Evolutionary conservation across 2,888 invertebrate species (phyloP).

Genomic region (Ornithoptera priamus): DNA sequence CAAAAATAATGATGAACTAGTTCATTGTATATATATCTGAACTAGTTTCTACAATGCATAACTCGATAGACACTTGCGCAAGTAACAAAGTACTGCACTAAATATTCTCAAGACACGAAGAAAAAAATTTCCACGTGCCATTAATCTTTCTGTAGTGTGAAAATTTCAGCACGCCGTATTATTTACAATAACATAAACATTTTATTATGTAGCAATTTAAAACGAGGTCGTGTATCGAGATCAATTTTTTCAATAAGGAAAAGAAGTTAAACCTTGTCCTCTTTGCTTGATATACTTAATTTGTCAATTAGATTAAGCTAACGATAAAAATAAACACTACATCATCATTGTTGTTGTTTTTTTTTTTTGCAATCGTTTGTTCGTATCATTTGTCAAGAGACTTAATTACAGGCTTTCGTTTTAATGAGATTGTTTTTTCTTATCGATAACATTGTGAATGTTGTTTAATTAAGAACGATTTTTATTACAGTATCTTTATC

Average conservation of each 20-base stretch:
- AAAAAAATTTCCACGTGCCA: constrained; percentile 21
- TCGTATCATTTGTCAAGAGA: background rate
- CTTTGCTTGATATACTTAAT: background rate
- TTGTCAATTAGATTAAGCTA: constrained; percentile 1
- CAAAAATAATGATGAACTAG: background rate
- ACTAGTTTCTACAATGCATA: constrained; percentile 11
- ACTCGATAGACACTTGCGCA: constrained; percentile 23
- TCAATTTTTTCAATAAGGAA: background rate
- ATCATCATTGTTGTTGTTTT: background rate
- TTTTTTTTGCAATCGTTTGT: background rate
- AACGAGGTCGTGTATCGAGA: background rate
- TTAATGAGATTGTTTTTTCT: background rate
- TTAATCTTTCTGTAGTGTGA: constrained; percentile 24
- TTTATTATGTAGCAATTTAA: background rate
- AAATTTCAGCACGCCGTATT: constrained; percentile 2
- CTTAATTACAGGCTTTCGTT: background rate
- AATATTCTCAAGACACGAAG: constrained; percentile 11
- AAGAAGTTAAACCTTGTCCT: background rate
- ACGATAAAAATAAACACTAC: background rate
- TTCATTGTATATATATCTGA: constrained; percentile 1
- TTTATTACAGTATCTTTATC: background rate
- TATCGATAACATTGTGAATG: background rate
- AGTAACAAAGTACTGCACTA: constrained; percentile 18
- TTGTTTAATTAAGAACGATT: background rate
- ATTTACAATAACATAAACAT: constrained; percentile 9